Conservation (phyloP, 1,140 invertebrate species). For the Doryteuthis pealeii region DNA sequence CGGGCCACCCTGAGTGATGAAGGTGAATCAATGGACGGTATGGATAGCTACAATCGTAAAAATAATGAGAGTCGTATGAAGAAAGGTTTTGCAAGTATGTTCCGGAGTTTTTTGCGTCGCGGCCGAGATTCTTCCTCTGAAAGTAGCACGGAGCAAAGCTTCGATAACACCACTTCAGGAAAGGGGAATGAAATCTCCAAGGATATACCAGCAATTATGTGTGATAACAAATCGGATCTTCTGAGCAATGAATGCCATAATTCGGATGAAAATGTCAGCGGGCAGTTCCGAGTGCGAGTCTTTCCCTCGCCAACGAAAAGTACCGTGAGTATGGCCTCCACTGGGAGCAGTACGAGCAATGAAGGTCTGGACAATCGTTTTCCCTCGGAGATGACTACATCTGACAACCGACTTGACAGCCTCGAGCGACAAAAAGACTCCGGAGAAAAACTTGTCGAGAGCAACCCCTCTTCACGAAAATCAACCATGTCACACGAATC, state of each 20-base stretch:
- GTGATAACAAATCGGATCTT: neutral
- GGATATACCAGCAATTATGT: neutral
- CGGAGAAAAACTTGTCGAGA: neutral
- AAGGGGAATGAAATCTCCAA: neutral
- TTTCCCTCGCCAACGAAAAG: constrained; percentile 6
- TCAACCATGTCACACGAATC: constrained; percentile 1
- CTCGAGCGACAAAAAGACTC: neutral
- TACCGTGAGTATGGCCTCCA: constrained; percentile 3
- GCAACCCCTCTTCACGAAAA: constrained; percentile 3
- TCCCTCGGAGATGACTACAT: neutral
- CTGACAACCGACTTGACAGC: neutral
- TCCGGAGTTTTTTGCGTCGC: constrained; percentile 43
- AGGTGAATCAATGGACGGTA: neutral
- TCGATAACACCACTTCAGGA: constrained; percentile 16
- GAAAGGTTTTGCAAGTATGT: constrained; percentile 25
- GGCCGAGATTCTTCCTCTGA: constrained; percentile 38
- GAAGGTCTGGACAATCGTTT: neutral
- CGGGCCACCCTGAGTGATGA: neutral
- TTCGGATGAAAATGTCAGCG: neutral
- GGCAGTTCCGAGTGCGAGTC: constrained; percentile 7
- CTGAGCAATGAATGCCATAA: neutral
- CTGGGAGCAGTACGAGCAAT: neutral
- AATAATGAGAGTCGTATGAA: neutral
- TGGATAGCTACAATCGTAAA: constrained; percentile 1
- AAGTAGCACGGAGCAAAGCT: neutral